A percentile compares a stretch with the other conserved stretches of the same genome.
phyloP scores from a whole-genome alignment of 2,113 vertebrate species.

The Passer montanus region DNA sequence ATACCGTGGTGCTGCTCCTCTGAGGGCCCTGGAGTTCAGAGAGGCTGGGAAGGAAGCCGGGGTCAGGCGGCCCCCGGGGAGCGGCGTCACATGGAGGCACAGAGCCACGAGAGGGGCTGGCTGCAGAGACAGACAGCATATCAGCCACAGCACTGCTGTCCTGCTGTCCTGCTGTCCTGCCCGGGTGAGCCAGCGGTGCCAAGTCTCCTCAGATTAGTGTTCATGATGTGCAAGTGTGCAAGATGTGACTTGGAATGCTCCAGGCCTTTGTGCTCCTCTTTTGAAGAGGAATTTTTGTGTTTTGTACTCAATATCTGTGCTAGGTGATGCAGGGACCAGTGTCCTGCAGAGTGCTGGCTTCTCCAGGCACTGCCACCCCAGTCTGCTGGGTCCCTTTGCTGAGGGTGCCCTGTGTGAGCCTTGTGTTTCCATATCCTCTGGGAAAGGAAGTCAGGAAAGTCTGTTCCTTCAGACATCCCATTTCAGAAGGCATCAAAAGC shows the following conservation, averaged over 20 bases:
- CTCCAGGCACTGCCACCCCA: background rate
- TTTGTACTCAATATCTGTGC: background rate
- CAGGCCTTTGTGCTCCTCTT: background rate
- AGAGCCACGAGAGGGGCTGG: background rate
- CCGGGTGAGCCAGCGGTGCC: accelerated
- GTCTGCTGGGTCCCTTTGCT: background rate
- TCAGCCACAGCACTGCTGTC: background rate
- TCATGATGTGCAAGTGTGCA: accelerated
- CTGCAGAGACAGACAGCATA: background rate
- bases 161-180: background rate
- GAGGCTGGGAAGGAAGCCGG: slow-evolving; percentile 25
- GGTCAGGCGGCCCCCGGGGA: background rate
- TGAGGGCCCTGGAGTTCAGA: background rate
- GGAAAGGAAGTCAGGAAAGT: background rate
- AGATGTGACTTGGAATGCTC: background rate
- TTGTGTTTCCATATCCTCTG: background rate
- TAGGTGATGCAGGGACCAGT: background rate
- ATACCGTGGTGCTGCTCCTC: background rate
- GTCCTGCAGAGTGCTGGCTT: background rate
- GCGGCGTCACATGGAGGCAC: background rate
- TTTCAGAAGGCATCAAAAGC: background rate
- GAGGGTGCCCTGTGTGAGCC: background rate
- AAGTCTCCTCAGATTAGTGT: background rate
- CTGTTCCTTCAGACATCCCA: background rate
- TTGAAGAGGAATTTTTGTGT: background rate